A percentile compares a stretch with the other conserved stretches of the same genome.
These are phyloP conservation scores for Potamarius usumacintae DNA, from an alignment of 2,113 vertebrate genomes.

Conservation along the genomic window DNA sequence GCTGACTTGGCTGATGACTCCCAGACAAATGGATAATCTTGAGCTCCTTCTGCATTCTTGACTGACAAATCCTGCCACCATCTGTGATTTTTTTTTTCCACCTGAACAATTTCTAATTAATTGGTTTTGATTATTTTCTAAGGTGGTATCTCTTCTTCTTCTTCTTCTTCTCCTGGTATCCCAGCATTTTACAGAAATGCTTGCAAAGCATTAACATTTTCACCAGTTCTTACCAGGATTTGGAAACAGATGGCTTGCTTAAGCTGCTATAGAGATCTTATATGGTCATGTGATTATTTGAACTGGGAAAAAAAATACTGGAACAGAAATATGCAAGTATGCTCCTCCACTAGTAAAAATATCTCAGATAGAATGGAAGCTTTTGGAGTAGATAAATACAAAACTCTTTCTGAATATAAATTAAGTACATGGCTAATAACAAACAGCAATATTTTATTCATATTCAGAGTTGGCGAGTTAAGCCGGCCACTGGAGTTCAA, in stretches of 20 bases:
- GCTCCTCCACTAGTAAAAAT: not conserved
- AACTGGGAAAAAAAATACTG: not conserved
- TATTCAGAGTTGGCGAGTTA: not conserved
- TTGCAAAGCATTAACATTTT: constrained; percentile 31
- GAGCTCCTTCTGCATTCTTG: constrained; percentile 49
- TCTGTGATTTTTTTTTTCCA: constrained; percentile 57
- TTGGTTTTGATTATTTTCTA: constrained; percentile 57
- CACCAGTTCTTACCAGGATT: not conserved
- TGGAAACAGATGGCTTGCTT: constrained; percentile 38
- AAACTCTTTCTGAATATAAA: not conserved
- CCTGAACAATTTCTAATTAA: constrained; percentile 58
- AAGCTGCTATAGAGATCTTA: constrained; percentile 21
- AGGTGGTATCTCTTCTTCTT: not conserved
- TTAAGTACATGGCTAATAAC: not conserved
- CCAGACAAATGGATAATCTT: constrained; percentile 57
- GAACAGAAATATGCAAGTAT: not conserved
- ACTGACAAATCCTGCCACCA: constrained; percentile 65
- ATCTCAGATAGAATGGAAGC: not conserved
- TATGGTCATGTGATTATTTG: constrained; percentile 26
- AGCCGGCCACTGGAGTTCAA: not conserved
- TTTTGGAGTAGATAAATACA: not conserved
- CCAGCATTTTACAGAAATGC: constrained; percentile 26
- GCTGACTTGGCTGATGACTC: constrained; percentile 58
- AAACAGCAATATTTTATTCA: not conserved
- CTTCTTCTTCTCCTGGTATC: not conserved